Base-by-base conservation (phyloP, 2,113 vertebrate species). In the Ochotona curzoniae region DNA sequence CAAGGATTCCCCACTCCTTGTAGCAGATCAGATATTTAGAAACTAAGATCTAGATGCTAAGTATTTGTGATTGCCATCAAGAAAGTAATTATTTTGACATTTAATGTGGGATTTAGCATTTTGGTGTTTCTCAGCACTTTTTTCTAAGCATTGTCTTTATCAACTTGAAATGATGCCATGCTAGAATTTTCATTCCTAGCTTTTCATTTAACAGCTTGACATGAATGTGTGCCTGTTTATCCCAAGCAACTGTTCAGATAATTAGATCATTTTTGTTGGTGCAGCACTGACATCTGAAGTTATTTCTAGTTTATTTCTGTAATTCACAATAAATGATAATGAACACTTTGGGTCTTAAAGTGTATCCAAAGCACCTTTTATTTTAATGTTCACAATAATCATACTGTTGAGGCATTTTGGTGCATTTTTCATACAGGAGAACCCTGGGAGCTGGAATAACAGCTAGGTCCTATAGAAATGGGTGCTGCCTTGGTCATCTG, bases 201-300 rank as follows among this genome's bases (percentile, higher is more conserved):
- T 94, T 85, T 93, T 83, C 12, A 66, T 83, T 78, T 85, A 69
- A 83, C 18, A 38, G n/a, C 2, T 51, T 51, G 80, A 79, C 8
- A 63, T 54, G 51, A 87, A 8, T 51, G 15, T 75, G 73, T 88
- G 86, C 21, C 66, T 84, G 47, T 7, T 63, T 76, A 69, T 74
- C 74, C n/a, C 13, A 87, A 93, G 23, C 15, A 32, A 83, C 7
- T 73, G 89, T 90, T 66, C 83, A 93, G 80, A 93, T 80, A 74
- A 93, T 71, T 84, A 90, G 78, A 51, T 51, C 83, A 57, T 82
- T 93, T 82, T 60, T 54, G 26, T 51, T 15, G 38, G 18, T 32
- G 5, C 23, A 86, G 44, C 35, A 44, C n/a, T 64, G 32, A 26
- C 74, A 64, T 91, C 78, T 67, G 79, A 57, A 57, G 25, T 23